Conservation (phyloP, 1,140 invertebrate species). For the Trichonephila clavata region DNA sequence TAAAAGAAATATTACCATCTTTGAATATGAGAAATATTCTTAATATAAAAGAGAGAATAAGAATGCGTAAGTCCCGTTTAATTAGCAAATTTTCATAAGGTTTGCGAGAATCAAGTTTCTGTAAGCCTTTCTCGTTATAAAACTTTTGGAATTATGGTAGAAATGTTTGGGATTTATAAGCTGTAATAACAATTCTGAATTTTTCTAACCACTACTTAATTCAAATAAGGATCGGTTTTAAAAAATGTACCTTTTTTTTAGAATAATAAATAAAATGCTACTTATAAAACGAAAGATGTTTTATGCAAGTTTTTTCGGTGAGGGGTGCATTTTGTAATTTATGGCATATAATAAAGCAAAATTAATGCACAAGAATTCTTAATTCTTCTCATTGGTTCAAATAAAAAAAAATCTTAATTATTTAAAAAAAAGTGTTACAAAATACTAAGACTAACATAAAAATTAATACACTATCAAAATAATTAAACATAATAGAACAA, state of each 20-base stretch:
- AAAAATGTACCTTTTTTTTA: not conserved
- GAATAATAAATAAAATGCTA: not conserved
- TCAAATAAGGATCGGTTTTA: constrained; percentile 8
- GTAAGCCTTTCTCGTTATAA: constrained; percentile 49
- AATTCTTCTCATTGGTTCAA: too few relatives aligned
- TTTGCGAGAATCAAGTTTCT: constrained; percentile 13
- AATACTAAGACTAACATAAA: too few relatives aligned
- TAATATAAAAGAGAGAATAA: not conserved
- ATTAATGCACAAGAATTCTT: too few relatives aligned
- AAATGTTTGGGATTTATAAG: not conserved
- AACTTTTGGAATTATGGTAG: not conserved
- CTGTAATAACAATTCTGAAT: constrained; percentile 6
- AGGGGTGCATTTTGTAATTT: not conserved
- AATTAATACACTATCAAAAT: too few relatives aligned
- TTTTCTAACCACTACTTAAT: not conserved
- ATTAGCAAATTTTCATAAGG: constrained; percentile 55
- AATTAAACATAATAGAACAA: too few relatives aligned
- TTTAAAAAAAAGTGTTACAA: too few relatives aligned
- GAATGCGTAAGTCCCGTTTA: constrained; percentile 45
- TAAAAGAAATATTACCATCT: not conserved
- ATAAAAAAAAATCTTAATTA: too few relatives aligned
- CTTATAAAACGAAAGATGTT: not conserved
- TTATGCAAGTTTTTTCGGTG: not conserved
- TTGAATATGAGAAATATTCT: not conserved
- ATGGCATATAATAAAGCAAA: not conserved